Evolutionary conservation across 1,140 invertebrate genomes (phyloP), one percentile per base, ranked within the genome.

Genomic region (Eufriesea mexicana): DNA sequence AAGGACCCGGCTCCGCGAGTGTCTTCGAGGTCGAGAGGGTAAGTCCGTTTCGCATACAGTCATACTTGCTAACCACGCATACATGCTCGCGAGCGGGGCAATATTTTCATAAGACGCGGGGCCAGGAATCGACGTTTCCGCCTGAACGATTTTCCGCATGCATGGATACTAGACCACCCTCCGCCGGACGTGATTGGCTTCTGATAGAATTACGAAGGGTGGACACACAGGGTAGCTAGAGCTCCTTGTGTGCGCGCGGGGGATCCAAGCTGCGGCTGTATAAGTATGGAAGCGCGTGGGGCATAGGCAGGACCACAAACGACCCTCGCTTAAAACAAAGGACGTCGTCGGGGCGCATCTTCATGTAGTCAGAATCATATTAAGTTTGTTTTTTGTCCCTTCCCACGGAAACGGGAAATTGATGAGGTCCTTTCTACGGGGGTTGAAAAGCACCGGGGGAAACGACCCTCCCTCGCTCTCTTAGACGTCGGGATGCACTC

Each of bases 121-220:
- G 51, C 71, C 57, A 75, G 61, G n/a, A 88, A 84, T 89, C 84
- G 86, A 83, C 84, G 75, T 91, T 91, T 91, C 90, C 85, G 88
- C 85, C 87, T 88, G 57, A 68, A 72, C 88, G 89, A 92, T 90
- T 92, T 92, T 91, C 90, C 84, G 87, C 89, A 89, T 90, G 89
- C 87, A 89, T 83, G 86, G 82, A 89, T 90, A 83, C 73, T 83
- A 57, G 71, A 84, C 89, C 85, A 85, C 89, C 89, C 86, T 91
- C 84, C 71, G 79, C 90, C 88, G 91, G 90, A 92, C 91, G 90
- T 92, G 92, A 93, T 93, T 93, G 92, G 92, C 92, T 93, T 91
- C 91, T 92, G 92, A 93, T 93, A 92, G 92, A 92, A 93, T 93
- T 93, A 93, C 91, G 90, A 89, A 90, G 91, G 91, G 90, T 90